These are phyloP conservation scores for Xestoiulus laeticollis DNA, from an alignment of 2,888 invertebrate species.

Conservation along the genomic window DNA sequence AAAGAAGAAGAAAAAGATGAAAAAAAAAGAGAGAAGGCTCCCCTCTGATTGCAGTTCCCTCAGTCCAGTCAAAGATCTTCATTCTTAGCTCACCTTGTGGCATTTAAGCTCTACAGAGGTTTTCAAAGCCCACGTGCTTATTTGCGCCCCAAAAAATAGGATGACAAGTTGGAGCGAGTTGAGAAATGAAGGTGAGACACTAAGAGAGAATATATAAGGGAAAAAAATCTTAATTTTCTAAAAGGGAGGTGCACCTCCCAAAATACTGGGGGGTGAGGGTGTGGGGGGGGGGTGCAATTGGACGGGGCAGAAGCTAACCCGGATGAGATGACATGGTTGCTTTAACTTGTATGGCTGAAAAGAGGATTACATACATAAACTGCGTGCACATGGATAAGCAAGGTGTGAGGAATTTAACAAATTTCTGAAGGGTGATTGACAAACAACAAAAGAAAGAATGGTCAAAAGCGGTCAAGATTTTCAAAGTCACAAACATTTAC, in stretches of 20 bases:
- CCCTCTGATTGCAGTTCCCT: slow-evolving; percentile 29
- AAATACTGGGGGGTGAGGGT: neutral
- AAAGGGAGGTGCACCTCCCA: neutral
- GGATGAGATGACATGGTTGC: slow-evolving; percentile 34
- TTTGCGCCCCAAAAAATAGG: slow-evolving; percentile 24
- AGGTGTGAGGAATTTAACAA: slow-evolving; percentile 34
- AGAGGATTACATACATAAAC: slow-evolving; percentile 37
- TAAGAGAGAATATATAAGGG: neutral
- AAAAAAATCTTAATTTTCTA: slow-evolving; percentile 28
- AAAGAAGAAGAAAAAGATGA: neutral
- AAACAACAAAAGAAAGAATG: slow-evolving; percentile 23
- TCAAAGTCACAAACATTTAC: slow-evolving; percentile 1
- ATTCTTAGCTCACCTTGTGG: slow-evolving; percentile 18
- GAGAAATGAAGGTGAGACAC: slow-evolving; percentile 29
- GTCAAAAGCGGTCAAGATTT: slow-evolving; percentile 27
- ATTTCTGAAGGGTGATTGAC: slow-evolving; percentile 37
- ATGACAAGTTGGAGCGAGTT: slow-evolving; percentile 37
- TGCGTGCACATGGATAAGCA: slow-evolving; percentile 9
- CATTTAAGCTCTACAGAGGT: slow-evolving; percentile 9
- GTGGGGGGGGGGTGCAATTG: too few species aligned
- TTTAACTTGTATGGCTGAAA: slow-evolving; percentile 23
- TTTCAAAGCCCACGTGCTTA: slow-evolving; percentile 33
- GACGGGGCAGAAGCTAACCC: slow-evolving; percentile 1
- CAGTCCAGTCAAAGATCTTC: slow-evolving; percentile 37
- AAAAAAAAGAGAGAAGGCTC: neutral